Evolutionary conservation across 2,797 vertebrate genomes (phyloP).

Genomic region (Kryptopterus vitreolus): DNA sequence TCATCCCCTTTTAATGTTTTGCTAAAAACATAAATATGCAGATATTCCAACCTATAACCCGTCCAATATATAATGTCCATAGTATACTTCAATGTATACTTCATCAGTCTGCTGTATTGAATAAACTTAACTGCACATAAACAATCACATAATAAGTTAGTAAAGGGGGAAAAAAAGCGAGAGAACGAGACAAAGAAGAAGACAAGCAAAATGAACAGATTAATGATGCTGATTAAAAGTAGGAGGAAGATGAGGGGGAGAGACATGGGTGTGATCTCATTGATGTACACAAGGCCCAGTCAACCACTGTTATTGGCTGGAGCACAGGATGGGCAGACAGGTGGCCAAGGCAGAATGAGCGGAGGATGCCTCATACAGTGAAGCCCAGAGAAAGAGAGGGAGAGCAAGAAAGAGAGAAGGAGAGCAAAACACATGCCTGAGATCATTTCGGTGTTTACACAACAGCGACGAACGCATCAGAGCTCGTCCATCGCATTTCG

Average conservation of each 20-base stretch:
- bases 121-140: not conserved
- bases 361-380: conserved; percentile 41
- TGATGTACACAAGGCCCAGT: conserved; percentile 29
- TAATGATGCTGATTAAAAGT: not conserved
- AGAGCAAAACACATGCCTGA: not conserved
- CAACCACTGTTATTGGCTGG: conserved; percentile 33
- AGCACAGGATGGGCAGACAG: conserved; percentile 41
- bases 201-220: not conserved
- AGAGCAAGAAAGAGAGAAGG: not conserved
- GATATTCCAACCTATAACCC: not conserved
- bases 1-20: not conserved
- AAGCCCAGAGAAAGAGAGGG: conserved; percentile 14
- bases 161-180: not conserved
- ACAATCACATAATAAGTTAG: too few relatives aligned
- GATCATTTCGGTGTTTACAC: conserved; percentile 11
- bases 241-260: conserved; percentile 2
- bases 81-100: too few relatives aligned
- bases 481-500: conserved; percentile 1
- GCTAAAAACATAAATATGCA: not conserved
- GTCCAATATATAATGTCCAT: not conserved
- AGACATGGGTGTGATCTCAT: conserved; percentile 28
- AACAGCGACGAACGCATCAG: conserved; percentile 8
- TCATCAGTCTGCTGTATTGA: too few relatives aligned
- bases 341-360: conserved; percentile 50
- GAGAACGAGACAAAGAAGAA: not conserved